Percentiles rank a stretch among this genome's conserved stretches.
Evolutionary conservation across 2,797 vertebrate genomes (phyloP).

Genomic region (Cyclura pinguis): DNA sequence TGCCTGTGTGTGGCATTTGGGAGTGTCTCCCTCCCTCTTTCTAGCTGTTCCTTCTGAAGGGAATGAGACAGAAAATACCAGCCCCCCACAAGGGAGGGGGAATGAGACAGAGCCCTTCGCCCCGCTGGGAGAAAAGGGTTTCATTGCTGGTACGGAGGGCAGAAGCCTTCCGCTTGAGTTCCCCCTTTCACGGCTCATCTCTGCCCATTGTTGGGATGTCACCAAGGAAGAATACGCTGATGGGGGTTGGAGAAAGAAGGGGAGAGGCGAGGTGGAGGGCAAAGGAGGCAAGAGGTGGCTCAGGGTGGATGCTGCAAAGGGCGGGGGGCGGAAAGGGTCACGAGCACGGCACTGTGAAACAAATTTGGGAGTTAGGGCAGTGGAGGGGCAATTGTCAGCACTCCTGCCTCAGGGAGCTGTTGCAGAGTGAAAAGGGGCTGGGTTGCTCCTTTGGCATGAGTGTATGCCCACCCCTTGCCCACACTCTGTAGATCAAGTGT

Average conservation of each 20-base stretch:
- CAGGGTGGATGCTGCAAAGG: background rate
- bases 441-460: background rate
- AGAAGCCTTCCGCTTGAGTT: conserved; percentile 81
- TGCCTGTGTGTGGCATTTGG: conserved; percentile 81
- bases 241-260: conserved; percentile 47
- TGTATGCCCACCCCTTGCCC: background rate
- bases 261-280: conserved; percentile 20
- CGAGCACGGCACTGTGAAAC: background rate
- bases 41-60: conserved; percentile 33
- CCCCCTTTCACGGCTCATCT: conserved; percentile 80
- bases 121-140: conserved; percentile 65
- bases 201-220: conserved; percentile 77
- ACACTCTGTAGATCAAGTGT: background rate
- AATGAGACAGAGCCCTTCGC: conserved; percentile 61
- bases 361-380: conserved; percentile 2
- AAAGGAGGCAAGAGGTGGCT: conserved; percentile 10
- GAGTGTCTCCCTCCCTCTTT: conserved; percentile 55
- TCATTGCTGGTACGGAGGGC: conserved; percentile 46
- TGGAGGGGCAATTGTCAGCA: background rate
- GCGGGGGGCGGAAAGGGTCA: conserved; percentile 14
- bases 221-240: conserved; percentile 70
- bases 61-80: conserved; percentile 35
- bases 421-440: background rate
- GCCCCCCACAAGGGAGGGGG: conserved; percentile 41
- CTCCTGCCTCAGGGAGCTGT: background rate